Evolutionary conservation across 2,113 vertebrate genomes (phyloP), one percentile per base, ranked within the genome.

Genomic region (Morone chrysops): DNA sequence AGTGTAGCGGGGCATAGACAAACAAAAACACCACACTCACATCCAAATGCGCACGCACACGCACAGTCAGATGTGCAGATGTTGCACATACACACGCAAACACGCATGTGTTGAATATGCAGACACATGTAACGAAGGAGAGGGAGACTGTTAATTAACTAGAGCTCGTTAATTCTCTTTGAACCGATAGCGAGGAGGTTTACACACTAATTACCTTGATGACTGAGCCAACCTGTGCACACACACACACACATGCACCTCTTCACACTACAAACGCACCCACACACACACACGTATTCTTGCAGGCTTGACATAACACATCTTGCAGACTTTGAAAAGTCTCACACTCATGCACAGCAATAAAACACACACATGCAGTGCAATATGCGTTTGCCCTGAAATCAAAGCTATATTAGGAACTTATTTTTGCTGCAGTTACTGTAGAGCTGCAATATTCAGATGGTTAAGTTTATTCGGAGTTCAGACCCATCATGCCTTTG

Each of bases 121-220:
- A 91, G 90, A 93, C 92, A 90, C 92, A 87, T 93, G 93, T 92
- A 93, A 89, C 77, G 68, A 91, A 83, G 86, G 88, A 92, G 86
- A 87, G 88, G 89, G 89, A 92, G 93, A 94, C 91, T 93, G 92
- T 93, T 94, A 94, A 94, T 94, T 93, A 94, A 93, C 90, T 82
- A 90, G 88, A 87, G 90, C 91, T 93, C 82, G 91, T 93, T 94
- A 93, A 94, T 94, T 94, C 93, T 93, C 92, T 94, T 94, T 94
- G 92, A 94, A 94, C 90, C 87, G 87, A 93, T 92, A 92, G 92
- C 81, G 68, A 87, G 75, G 85, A 93, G 91, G 91, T 92, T 94
- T 94, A 92, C 90, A 92, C 92, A 91, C 92, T 94, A 94, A 93
- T 94, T 94, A 94, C 92, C 88, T 92, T 92, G 91, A 93, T 92